These are phyloP conservation scores for Epizoanthus scotinus DNA, from an alignment of 92 coral and sea anemone species.

Conservation along the genomic window DNA sequence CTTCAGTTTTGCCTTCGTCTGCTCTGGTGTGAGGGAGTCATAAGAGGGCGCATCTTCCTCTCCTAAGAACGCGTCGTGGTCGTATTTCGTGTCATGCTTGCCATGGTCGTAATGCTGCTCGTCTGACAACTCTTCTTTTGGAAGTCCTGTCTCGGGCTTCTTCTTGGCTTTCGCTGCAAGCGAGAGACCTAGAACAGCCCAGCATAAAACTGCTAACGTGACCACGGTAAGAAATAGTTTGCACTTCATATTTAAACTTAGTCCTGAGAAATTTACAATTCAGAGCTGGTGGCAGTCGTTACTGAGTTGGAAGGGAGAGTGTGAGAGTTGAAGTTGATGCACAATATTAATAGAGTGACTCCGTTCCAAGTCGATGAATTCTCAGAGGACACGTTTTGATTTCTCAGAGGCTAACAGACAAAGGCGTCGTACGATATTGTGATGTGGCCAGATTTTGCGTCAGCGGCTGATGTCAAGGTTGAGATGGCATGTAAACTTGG, in stretches of 20 bases:
- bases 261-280: neutral
- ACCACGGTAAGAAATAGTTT: conserved; percentile 3
- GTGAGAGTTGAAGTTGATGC: neutral
- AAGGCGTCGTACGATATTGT: conserved; percentile 8
- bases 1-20: conserved; percentile 64
- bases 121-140: conserved; percentile 44
- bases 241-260: conserved; percentile 15
- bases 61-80: conserved; percentile 84
- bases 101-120: conserved; percentile 56
- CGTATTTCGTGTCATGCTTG: conserved; percentile 54
- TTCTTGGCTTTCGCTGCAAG: conserved; percentile 26
- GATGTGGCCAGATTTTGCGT: conserved; percentile 36
- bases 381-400: conserved; percentile 47
- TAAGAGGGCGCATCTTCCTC: conserved; percentile 59
- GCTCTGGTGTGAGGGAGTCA: conserved; percentile 44
- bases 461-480: conserved; percentile 27
- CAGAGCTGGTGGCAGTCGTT: neutral
- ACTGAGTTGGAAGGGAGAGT: conserved; percentile 1
- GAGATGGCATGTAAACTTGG: conserved; percentile 21
- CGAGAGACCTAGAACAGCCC: neutral
- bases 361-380: neutral
- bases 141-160: neutral
- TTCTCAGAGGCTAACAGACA: conserved; percentile 53
- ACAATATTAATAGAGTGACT: neutral
- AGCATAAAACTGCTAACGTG: neutral